Evolutionary conservation across 53 echinoderm and acorn worm genomes (phyloP), one percentile per base, ranked within the genome.

Genomic region (Echinometra lucunter): DNA sequence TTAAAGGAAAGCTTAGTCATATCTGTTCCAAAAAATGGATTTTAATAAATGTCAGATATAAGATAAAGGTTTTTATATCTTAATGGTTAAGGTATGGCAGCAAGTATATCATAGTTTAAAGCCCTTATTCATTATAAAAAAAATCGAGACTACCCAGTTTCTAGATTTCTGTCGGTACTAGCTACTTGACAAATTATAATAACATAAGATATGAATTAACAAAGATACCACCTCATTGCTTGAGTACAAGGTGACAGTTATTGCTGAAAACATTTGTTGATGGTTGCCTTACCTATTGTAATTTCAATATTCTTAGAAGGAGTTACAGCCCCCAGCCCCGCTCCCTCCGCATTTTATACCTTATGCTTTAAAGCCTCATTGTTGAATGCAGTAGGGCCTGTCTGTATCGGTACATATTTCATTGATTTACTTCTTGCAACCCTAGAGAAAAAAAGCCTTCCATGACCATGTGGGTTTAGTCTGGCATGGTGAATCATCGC

Each of bases 1-100:
- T 85, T 49, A 85, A 53, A 85, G 85, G 85, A 85, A 28, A 49
- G 10, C 49, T 85, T 85, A 85, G 47, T 85, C 85, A 85, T 85
- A 28, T 85, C 28, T 49, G n/a, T 47, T 12, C 17, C 32, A 38
- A 21, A 38, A 78, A 35, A 40, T 23, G 10, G 38, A 78, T 78
- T 42, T 78, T 6, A 78, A 78, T 21, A 42, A 19, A 40, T 38
- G 78, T 78, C 7, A 21, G 42, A 38, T 21, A 78, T 78, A 78
- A 78, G 78, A 40, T 17, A 18, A 75, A 75, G 13, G 21, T 42
- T 42, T 78, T 78, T 0, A 78, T 78, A 78, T 42, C 42, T 19
- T 42, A 42, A 42, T 78, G 19, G 35, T 19, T 21, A 60, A 60
- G 23, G 17, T 63, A 63, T 21, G 21, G 23, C 4, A 25, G 21